phyloP scores from a whole-genome alignment of 2,888 invertebrate genomes.

The Pedicia rivosa region DNA sequence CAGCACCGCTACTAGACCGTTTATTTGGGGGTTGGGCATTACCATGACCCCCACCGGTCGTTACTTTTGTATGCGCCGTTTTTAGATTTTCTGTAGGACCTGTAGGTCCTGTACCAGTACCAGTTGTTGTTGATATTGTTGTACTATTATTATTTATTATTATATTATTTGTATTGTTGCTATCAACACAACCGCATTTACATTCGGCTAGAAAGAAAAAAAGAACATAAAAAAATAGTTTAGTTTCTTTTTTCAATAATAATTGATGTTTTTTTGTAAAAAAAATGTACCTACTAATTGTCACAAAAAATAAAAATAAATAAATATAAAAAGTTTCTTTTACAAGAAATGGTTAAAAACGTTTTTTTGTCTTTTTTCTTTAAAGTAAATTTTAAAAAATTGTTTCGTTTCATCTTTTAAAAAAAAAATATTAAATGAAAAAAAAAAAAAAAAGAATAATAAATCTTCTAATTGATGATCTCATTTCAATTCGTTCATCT shows the following conservation, averaged over 20 bases:
- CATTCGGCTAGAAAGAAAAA: slow-evolving; percentile 18
- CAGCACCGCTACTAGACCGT: slow-evolving; percentile 71
- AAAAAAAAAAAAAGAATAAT: too few species aligned
- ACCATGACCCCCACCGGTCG: slow-evolving; percentile 33
- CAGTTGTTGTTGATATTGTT: slow-evolving; percentile 4
- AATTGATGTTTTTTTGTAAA: too few species aligned
- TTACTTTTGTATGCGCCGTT: slow-evolving; percentile 33
- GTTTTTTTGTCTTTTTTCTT: too few species aligned
- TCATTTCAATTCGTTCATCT: too few species aligned
- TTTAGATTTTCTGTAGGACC: slow-evolving; percentile 15
- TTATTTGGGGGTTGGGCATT: slow-evolving; percentile 39
- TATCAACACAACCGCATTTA: slow-evolving; percentile 31
- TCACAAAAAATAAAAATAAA: too few species aligned
- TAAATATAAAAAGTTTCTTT: too few species aligned
- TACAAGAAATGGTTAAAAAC: too few species aligned
- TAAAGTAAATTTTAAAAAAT: too few species aligned
- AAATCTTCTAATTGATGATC: too few species aligned
- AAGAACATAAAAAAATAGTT: background rate
- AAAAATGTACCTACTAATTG: too few species aligned
- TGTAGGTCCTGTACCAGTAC: slow-evolving; percentile 6
- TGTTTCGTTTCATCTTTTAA: too few species aligned
- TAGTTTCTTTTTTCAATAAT: background rate
- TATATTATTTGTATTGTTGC: background rate
- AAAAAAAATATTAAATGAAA: too few species aligned
- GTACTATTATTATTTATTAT: background rate